Conservation (phyloP, 2,888 invertebrate genomes). For the Coenonympha arcania region DNA sequence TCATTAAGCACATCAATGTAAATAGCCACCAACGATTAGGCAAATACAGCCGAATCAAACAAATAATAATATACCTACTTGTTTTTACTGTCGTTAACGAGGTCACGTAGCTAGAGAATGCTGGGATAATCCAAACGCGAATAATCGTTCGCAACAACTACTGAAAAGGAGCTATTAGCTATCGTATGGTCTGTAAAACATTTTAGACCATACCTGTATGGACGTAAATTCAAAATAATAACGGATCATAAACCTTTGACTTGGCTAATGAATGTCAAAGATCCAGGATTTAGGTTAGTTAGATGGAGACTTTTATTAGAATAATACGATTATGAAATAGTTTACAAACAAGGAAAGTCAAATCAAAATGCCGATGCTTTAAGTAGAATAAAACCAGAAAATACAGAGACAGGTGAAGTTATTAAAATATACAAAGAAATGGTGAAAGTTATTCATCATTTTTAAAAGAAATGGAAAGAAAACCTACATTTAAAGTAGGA, state of each 20-base stretch:
- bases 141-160: too few relatives aligned
- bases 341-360: not conserved
- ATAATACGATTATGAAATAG: not conserved
- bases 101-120: not conserved
- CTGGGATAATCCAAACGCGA: not conserved
- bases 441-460: not conserved
- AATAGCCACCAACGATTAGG: too few relatives aligned
- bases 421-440: too few relatives aligned
- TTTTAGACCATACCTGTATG: not conserved
- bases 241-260: not conserved
- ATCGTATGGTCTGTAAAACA: not conserved
- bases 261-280: not conserved
- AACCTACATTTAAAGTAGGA: constrained; percentile 9
- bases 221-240: not conserved
- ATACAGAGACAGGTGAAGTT: too few relatives aligned
- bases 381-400: too few relatives aligned
- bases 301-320: not conserved
- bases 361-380: not conserved
- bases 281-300: not conserved
- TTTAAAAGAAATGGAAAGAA: not conserved
- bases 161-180: not conserved
- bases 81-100: not conserved
- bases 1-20: constrained; percentile 23
- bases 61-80: constrained; percentile 7
- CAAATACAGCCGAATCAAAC: constrained; percentile 9